These are phyloP conservation scores for Pseudomyrmex flavicornis DNA, from an alignment of 1,140 invertebrate species.

Conservation along the genomic window DNA sequence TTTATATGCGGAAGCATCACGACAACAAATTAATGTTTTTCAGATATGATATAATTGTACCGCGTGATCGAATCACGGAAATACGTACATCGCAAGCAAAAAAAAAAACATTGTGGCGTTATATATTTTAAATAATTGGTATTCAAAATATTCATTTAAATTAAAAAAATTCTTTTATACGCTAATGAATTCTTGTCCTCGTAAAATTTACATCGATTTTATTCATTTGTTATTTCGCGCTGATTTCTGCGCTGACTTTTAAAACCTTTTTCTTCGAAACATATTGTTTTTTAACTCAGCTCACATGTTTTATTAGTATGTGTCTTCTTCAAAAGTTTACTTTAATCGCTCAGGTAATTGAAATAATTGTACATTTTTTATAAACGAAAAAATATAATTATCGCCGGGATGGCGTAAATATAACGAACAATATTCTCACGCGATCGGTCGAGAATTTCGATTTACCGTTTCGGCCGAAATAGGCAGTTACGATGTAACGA, in stretches of 20 bases:
- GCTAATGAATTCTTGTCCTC: too few species aligned
- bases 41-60: neutral
- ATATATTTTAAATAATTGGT: too few species aligned
- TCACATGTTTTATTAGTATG: too few species aligned
- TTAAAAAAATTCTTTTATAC: too few species aligned
- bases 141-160: too few species aligned
- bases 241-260: neutral
- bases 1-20: neutral
- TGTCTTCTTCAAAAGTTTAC: too few species aligned
- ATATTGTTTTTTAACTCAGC: too few species aligned
- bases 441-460: neutral
- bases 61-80: neutral
- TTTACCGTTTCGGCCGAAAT: slow-evolving; percentile 13
- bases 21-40: slow-evolving; percentile 1
- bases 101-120: neutral
- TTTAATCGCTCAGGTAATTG: neutral
- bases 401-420: neutral
- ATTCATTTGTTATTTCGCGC: neutral
- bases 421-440: slow-evolving; percentile 10
- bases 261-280: neutral
- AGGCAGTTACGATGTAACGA: slow-evolving; percentile 25
- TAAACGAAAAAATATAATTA: neutral
- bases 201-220: neutral
- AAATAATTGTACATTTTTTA: neutral
- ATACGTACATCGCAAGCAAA: neutral